Conservation (phyloP, 2,888 invertebrate species). For the Drosophila ustulata region DNA sequence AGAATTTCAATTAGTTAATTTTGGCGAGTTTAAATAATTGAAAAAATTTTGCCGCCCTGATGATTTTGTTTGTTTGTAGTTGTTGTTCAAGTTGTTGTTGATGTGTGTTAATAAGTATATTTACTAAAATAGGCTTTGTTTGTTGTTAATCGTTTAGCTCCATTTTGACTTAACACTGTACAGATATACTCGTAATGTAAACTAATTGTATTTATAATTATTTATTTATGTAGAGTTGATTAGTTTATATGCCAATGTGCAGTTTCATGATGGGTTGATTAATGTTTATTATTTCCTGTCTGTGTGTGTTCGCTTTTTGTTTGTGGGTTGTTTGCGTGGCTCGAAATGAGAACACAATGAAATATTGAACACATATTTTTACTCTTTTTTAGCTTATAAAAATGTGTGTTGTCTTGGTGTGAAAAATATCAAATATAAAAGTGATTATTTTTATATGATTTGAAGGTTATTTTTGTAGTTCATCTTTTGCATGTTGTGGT, state of each 20-base stretch:
- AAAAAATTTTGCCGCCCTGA: conserved; percentile 63
- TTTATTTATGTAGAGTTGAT: conserved; percentile 68
- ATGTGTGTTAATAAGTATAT: conserved; percentile 56
- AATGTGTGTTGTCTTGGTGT: conserved; percentile 15
- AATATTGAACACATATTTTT: conserved; percentile 28
- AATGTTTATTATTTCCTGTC: conserved; percentile 38
- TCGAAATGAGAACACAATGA: conserved; percentile 13
- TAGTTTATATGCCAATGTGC: conserved; percentile 68
- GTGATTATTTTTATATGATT: conserved; percentile 23
- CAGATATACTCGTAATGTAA: conserved; percentile 73
- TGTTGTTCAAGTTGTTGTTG: conserved; percentile 28
- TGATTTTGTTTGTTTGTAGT: conserved; percentile 23
- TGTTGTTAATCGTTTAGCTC: conserved; percentile 66
- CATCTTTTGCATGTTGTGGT: conserved; percentile 22
- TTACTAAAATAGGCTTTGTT: conserved; percentile 71
- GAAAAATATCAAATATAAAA: conserved; percentile 28
- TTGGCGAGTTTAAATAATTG: conserved; percentile 45
- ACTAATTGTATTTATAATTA: conserved; percentile 74
- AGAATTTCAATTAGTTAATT: conserved; percentile 37
- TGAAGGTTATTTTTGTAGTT: conserved; percentile 26
- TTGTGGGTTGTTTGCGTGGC: not conserved
- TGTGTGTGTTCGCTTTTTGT: conserved; percentile 8
- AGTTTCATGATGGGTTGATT: conserved; percentile 53
- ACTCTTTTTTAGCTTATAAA: conserved; percentile 26
- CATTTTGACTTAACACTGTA: conserved; percentile 77